Evolutionary conservation across 2,888 invertebrate genomes (phyloP).

Genomic region (Oligia strigilis): DNA sequence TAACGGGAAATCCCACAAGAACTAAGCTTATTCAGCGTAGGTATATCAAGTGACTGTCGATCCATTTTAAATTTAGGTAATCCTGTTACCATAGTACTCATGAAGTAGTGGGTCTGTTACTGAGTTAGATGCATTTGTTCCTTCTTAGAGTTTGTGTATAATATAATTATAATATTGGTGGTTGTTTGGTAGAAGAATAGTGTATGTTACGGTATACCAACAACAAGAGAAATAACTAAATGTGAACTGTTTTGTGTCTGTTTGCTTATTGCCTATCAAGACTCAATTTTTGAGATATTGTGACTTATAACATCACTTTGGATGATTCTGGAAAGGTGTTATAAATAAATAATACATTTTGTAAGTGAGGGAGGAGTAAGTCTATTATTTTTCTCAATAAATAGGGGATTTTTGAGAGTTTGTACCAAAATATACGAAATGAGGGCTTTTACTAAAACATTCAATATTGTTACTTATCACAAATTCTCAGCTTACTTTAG

Average conservation of each 20-base stretch:
- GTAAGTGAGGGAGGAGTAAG: neutral
- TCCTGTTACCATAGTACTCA: conserved; percentile 57
- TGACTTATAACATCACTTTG: too few species aligned
- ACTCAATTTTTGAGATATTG: neutral
- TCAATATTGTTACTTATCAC: too few species aligned
- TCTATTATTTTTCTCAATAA: neutral
- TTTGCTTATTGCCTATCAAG: neutral
- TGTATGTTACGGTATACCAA: neutral
- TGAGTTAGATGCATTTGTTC: conserved; percentile 22
- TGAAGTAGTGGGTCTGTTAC: conserved; percentile 1
- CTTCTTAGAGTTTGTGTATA: neutral
- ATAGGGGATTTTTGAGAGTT: neutral
- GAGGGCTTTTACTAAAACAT: neutral
- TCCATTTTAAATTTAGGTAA: conserved; percentile 64
- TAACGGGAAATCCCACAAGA: conserved; percentile 66
- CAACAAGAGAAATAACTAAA: neutral
- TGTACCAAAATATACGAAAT: neutral
- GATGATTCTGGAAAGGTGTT: neutral
- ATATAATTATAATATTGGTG: neutral
- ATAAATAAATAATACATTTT: neutral
- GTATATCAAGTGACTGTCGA: conserved; percentile 68
- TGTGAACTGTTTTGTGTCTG: neutral
- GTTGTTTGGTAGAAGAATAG: neutral
- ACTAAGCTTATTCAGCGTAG: conserved; percentile 50
- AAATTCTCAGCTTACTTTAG: neutral